A percentile compares a stretch with the other conserved stretches of the same genome.
These are phyloP conservation scores for Hecatera dysodea DNA, from an alignment of 2,888 invertebrate species.

Conservation along the genomic window DNA sequence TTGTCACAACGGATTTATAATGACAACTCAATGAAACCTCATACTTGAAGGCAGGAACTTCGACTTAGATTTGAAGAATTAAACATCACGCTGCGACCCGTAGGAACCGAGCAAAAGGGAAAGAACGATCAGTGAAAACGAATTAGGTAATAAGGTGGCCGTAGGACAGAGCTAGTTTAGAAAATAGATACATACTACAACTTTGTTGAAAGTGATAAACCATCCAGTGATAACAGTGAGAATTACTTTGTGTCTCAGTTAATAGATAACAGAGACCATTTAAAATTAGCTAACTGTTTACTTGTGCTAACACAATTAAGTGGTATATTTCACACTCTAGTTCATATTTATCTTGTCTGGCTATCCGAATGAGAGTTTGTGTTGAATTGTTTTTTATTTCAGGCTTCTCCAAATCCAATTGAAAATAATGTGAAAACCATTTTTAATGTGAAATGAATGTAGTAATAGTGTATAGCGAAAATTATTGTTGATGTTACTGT, in stretches of 20 bases:
- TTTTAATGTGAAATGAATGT: no score
- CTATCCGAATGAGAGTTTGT: background rate
- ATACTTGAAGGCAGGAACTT: no score
- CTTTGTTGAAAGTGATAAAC: constrained; percentile 33
- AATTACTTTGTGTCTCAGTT: constrained; percentile 26
- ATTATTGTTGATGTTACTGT: no score
- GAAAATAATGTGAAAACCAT: background rate
- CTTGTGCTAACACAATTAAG: background rate
- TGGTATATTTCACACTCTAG: background rate
- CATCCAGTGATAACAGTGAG: constrained; percentile 14
- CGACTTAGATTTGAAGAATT: no score
- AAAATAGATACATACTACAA: background rate
- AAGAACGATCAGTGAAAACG: background rate
- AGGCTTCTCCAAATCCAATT: background rate
- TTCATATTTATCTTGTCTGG: constrained; percentile 1
- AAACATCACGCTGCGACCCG: no score
- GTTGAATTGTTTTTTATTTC: constrained; percentile 8
- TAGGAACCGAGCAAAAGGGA: background rate
- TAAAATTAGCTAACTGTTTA: constrained; percentile 14
- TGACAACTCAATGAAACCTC: no score
- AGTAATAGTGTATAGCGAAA: no score
- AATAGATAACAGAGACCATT: constrained; percentile 28
- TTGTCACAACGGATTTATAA: no score
- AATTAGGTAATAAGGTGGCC: background rate
- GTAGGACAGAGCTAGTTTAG: background rate